Conservation (phyloP, 2,888 invertebrate genomes). For the Heliconius erato region DNA sequence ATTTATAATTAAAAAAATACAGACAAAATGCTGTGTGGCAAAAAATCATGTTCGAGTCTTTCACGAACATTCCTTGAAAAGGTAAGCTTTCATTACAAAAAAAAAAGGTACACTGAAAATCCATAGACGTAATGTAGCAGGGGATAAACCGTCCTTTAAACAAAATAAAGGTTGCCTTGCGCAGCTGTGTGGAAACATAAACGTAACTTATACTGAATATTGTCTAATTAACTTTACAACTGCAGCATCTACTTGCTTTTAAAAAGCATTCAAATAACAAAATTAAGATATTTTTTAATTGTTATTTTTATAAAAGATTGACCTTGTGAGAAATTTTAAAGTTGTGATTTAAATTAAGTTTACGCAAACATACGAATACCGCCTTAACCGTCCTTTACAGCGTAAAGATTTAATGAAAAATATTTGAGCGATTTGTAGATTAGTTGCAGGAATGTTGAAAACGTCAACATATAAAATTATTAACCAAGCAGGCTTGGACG, state of each 20-base stretch:
- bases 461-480: neutral
- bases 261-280: neutral
- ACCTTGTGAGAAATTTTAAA: neutral
- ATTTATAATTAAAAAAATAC: neutral
- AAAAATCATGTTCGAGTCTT: conserved; percentile 24
- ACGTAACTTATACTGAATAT: conserved; percentile 26
- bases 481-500: no score
- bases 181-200: conserved; percentile 34
- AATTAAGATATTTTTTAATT: neutral
- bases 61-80: neutral
- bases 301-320: neutral
- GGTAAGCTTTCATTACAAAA: conserved; percentile 41
- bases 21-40: neutral
- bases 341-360: neutral
- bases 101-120: conserved; percentile 64
- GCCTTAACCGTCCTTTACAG: neutral
- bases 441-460: neutral
- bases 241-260: neutral
- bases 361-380: neutral
- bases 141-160: conserved; percentile 38
- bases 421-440: neutral
- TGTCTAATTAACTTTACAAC: conserved; percentile 24
- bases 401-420: neutral
- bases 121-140: conserved; percentile 63
- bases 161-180: conserved; percentile 33